Evolutionary conservation across 2,888 invertebrate genomes (phyloP), one percentile per base, ranked within the genome.

Genomic region (Cheilosia urbana): DNA sequence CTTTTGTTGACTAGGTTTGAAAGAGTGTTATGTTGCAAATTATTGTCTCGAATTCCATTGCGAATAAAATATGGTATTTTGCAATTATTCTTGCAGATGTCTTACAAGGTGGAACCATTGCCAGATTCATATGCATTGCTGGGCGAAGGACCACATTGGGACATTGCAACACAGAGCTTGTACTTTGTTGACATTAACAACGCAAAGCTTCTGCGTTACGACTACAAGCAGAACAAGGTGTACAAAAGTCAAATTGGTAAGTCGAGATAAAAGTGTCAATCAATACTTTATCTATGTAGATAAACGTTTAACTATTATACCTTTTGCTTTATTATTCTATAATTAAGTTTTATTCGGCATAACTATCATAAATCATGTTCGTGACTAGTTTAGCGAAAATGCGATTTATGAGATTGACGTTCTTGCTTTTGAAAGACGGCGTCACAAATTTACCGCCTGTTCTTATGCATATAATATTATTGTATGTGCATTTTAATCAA

Each of bases 111-210:
- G 53, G 92, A 92, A 88, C 88, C 90, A 68, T 87, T 92, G 30
- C 90, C 91, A 45, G 89, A 91, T 72, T 91, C 91, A 4, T 87
- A 88, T 63, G 89, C 90, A 45, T 89, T 93, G 89, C 92, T 95
- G 62, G 96, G 96, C 76, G 96, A 96, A 91, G 95, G 95, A 19
- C 96, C 96, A 0, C 95, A 95, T 90, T 96, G 96, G 96, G 94
- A 95, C 90, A 91, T 93, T 37, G 90, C 90, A 30, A 93, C 93
- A 47, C 94, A 95, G 90, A 93, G 93, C 65, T 93, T 96, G 11
- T 95, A 94, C 92, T 95, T 94, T 90, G 95, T 95, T 87, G 95
- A 95, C 90, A 94, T 95, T 87, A 90, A 91, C 87, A 90, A 89
- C 15, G 91, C 89, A 45, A 89, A 88, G 51, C 88, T 92, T 24